These are phyloP conservation scores for Gymnocypris eckloni DNA, from an alignment of 2,797 vertebrate genomes.

Conservation along the genomic window DNA sequence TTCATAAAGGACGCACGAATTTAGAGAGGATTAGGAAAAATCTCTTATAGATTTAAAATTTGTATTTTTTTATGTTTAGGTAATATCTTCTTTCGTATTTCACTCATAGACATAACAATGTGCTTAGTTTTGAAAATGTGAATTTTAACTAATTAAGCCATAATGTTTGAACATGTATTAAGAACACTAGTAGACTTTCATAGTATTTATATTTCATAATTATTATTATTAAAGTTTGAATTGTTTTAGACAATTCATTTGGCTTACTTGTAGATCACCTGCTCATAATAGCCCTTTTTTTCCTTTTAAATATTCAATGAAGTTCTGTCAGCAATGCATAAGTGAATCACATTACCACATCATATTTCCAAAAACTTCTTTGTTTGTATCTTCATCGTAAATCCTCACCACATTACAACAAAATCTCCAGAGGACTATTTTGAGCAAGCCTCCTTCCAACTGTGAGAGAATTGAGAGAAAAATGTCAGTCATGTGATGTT, in stretches of 20 bases:
- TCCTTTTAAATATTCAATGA: not conserved
- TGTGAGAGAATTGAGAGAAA: slow-evolving; percentile 29
- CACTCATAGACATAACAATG: not conserved
- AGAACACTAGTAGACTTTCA: not conserved
- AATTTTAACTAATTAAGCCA: not conserved
- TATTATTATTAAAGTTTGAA: not conserved
- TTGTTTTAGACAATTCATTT: not conserved
- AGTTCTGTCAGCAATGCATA: not conserved
- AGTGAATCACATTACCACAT: not conserved
- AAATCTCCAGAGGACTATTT: slow-evolving; percentile 21
- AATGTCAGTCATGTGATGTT: slow-evolving; percentile 54
- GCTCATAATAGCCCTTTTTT: not conserved
- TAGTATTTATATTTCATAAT: not conserved
- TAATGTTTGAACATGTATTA: not conserved
- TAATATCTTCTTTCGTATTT: not conserved
- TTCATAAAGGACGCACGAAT: not conserved
- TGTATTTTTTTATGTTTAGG: not conserved
- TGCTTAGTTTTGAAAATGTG: not conserved
- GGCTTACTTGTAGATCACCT: not conserved
- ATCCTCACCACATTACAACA: slow-evolving; percentile 9
- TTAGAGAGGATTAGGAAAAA: not conserved
- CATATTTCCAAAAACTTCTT: not conserved
- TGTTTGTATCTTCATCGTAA: not conserved
- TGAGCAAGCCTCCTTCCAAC: slow-evolving; percentile 11
- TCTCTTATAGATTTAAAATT: not conserved